These are phyloP conservation scores for Lottia scabra DNA, from an alignment of 2,888 invertebrate genomes.

Conservation along the genomic window DNA sequence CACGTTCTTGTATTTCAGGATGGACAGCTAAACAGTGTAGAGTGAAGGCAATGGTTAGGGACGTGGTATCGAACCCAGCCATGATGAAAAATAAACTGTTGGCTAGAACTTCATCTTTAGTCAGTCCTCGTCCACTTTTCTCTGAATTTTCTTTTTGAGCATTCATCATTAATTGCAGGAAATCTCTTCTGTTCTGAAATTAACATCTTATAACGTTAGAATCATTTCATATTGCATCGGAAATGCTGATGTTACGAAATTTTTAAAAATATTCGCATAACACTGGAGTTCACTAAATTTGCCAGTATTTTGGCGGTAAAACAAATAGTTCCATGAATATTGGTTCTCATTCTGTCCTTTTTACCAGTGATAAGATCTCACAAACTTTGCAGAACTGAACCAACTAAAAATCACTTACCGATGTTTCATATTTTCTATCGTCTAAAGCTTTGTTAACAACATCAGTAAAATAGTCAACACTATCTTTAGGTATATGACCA, in stretches of 20 bases:
- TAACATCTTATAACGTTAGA: not conserved
- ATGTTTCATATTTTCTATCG: conserved; percentile 8
- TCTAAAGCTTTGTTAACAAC: conserved; percentile 18
- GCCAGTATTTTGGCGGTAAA: too few relatives aligned
- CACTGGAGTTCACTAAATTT: too few relatives aligned
- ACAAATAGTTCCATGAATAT: too few relatives aligned
- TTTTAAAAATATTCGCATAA: too few relatives aligned
- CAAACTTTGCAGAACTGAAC: too few relatives aligned
- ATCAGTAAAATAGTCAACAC: conserved; percentile 13
- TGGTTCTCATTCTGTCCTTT: too few relatives aligned
- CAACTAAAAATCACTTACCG: conserved; percentile 3
- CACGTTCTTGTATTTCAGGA: conserved; percentile 66
- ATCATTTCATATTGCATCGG: too few relatives aligned
- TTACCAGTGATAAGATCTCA: too few relatives aligned
- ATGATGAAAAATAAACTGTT: conserved; percentile 69
- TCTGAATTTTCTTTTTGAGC: conserved; percentile 16
- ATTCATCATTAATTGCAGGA: conserved; percentile 27
- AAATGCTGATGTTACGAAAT: too few relatives aligned
- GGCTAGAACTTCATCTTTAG: conserved; percentile 48
- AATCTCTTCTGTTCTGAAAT: conserved; percentile 15
- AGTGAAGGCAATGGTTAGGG: conserved; percentile 69
- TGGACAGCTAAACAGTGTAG: conserved; percentile 69
- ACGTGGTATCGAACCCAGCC: conserved; percentile 73
- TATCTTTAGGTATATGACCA: conserved; percentile 12
- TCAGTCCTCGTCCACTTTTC: conserved; percentile 24